A percentile compares a stretch with the other conserved stretches of the same genome.
Evolutionary conservation across 2,888 invertebrate genomes (phyloP).

Genomic region (Apantesis nais): DNA sequence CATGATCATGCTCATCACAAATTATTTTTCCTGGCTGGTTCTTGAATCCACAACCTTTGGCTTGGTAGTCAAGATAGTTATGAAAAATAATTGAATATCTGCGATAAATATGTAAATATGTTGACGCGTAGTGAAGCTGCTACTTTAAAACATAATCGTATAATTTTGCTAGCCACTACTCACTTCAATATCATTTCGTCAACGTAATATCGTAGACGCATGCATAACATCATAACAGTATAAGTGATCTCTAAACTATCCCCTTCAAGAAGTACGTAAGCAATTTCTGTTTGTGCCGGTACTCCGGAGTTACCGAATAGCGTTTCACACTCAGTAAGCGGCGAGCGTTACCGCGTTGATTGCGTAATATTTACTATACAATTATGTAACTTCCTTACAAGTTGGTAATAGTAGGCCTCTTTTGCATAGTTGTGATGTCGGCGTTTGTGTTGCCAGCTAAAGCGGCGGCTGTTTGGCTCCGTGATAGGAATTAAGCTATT

Average conservation of each 20-base stretch:
- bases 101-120: not conserved
- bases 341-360: slow-evolving; percentile 40
- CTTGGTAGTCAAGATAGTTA: too few relatives aligned
- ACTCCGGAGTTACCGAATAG: slow-evolving; percentile 36
- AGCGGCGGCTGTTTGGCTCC: not conserved
- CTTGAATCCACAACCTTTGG: too few relatives aligned
- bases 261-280: not conserved
- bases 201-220: not conserved
- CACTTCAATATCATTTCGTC: not conserved
- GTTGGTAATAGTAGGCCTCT: slow-evolving; percentile 24
- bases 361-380: slow-evolving; percentile 44
- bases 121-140: not conserved
- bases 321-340: slow-evolving; percentile 33
- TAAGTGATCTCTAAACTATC: not conserved
- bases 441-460: not conserved
- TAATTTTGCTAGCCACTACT: not conserved
- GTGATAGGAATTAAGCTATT: slow-evolving; percentile 10
- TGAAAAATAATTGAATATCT: not conserved
- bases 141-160: too few relatives aligned
- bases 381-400: slow-evolving; percentile 45
- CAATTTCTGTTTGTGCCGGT: not conserved
- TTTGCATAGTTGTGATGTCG: slow-evolving; percentile 5
- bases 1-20: too few relatives aligned
- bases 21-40: too few relatives aligned
- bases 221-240: not conserved